Evolutionary conservation across 2,797 vertebrate genomes (phyloP).

Genomic region (Sebastes hubbsi): DNA sequence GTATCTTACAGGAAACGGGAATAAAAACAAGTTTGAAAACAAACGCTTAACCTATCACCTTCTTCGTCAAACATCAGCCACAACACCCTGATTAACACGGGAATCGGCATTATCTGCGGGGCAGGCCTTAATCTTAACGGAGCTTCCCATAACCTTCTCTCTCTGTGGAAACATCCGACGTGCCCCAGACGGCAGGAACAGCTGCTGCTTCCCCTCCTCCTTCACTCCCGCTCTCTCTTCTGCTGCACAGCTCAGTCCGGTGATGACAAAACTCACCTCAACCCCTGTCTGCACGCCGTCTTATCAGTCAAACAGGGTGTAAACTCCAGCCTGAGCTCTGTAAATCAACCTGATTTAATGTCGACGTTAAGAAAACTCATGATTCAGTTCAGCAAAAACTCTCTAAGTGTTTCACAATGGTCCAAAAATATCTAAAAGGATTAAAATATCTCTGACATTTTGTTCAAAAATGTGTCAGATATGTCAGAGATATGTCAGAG

Average conservation of each 20-base stretch:
- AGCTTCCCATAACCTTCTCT: conserved; percentile 83
- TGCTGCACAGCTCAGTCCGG: conserved; percentile 28
- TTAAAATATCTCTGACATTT: neutral
- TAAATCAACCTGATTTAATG: no score
- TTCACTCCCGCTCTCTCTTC: conserved; percentile 9
- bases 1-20: conserved; percentile 54
- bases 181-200: conserved; percentile 76
- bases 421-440: neutral
- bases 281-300: neutral
- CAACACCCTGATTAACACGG: conserved; percentile 78
- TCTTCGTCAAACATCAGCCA: conserved; percentile 79
- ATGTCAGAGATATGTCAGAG: neutral
- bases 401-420: neutral
- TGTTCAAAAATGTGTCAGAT: neutral
- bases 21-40: conserved; percentile 63
- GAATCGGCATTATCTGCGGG: conserved; percentile 72
- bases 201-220: conserved; percentile 59
- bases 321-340: neutral
- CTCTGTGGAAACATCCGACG: conserved; percentile 77
- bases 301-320: neutral
- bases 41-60: conserved; percentile 68
- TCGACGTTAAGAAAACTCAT: neutral
- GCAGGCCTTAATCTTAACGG: conserved; percentile 58
- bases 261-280: conserved; percentile 31
- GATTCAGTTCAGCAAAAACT: neutral